phyloP scores from a whole-genome alignment of 2,113 vertebrate genomes.

The Cavia porcellus region DNA sequence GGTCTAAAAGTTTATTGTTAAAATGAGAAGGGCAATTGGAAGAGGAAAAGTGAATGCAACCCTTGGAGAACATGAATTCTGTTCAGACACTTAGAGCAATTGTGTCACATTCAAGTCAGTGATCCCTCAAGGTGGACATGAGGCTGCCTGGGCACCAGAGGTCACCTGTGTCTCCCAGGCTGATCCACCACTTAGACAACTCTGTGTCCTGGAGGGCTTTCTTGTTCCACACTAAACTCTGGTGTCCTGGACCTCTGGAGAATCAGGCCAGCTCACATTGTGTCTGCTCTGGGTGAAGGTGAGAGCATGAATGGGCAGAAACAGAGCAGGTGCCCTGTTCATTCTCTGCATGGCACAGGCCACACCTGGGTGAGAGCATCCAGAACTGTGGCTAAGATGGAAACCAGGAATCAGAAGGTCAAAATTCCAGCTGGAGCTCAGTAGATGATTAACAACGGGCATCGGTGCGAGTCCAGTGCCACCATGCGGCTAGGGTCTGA shows the following conservation, averaged over 20 bases:
- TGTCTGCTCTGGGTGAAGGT: neutral
- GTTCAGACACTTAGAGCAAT: neutral
- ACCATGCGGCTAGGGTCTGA: neutral
- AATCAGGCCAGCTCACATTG: neutral
- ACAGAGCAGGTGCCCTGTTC: too few species aligned
- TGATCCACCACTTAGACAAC: neutral
- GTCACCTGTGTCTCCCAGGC: neutral
- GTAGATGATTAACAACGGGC: neutral
- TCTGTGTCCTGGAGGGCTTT: neutral
- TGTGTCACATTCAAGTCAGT: neutral
- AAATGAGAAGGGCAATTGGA: neutral
- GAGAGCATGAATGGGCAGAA: neutral
- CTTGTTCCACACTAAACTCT: neutral
- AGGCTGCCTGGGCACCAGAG: neutral
- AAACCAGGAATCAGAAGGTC: neutral
- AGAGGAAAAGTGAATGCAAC: neutral
- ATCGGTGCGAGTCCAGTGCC: neutral
- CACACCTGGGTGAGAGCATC: neutral
- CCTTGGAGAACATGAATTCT: neutral
- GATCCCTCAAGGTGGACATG: neutral
- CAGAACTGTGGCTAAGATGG: rapidly evolving
- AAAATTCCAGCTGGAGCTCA: neutral
- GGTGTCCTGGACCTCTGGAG: neutral
- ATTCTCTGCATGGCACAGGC: rapidly evolving
- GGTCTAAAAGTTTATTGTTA: neutral